Base-by-base conservation (phyloP, 2,113 vertebrate species). In the Nothoprocta pentlandii region DNA sequence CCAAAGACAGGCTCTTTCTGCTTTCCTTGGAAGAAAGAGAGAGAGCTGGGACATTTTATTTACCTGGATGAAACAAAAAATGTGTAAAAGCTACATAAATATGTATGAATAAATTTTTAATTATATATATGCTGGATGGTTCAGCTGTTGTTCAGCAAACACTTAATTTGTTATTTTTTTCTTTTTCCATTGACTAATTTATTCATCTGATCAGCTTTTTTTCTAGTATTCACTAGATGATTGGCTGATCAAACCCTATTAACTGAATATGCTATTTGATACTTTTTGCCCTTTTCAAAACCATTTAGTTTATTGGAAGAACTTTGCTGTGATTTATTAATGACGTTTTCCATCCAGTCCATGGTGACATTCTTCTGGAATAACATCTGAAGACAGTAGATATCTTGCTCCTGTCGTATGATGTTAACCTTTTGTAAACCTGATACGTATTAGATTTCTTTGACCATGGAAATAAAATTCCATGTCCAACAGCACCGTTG, bases 201-300 rank as follows among this genome's bases (percentile, higher is more conserved):
- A 95, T 96, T 93, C 56, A 94, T 90, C 85, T 77, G 73, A 95
- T 94, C 90, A 78, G 80, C 71, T 94, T 58, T 94, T 94, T 90
- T 76, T 54, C 49, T 58, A 97, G 91, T 96, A 95, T 95, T 94
- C 93, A 88, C 85, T 92, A 90, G 90, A 93, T 87, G 96, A 95
- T 96, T 69, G 20, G 85, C 93, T 93, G 90, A 96, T 96, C 94
- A 95, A 93, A 94, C 90, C 87, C 94, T 86, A 53, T 95, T 95
- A 97, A 80, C 90, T 80, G 93, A 88, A 90, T 95, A 90, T 20
- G 73, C 80, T 90, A 93, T 90, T 92, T 95, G 95, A 92, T 92
- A 86, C 92, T 94, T 92, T 95, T 93, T 94, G 92, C 94, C 93
- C 95, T 97, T 97, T 94, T 97, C 69, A 97, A 97, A 96, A 96